Evolutionary conservation across 2,888 invertebrate genomes (phyloP).

Genomic region (Omphaloscelis lunosa): DNA sequence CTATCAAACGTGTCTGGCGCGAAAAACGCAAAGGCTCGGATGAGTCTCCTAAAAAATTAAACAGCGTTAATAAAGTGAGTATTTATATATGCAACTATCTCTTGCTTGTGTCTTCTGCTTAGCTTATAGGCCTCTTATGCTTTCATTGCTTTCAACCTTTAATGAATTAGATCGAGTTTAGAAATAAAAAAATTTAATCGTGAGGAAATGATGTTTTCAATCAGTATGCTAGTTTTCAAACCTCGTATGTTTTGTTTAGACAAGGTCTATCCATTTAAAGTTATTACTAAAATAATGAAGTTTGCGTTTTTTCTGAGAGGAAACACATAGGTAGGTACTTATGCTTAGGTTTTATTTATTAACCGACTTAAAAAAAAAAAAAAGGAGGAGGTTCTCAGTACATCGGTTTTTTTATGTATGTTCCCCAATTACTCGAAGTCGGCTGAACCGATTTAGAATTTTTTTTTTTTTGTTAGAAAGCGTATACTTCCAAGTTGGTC

Average conservation of each 20-base stretch:
- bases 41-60: conserved; percentile 80
- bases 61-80: conserved; percentile 19
- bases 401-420: too few species aligned
- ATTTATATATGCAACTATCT: not conserved
- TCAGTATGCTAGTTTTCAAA: not conserved
- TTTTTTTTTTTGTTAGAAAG: too few species aligned
- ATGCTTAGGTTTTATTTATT: conserved; percentile 14
- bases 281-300: conserved; percentile 16
- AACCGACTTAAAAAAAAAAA: conserved; percentile 28
- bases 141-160: not conserved
- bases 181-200: not conserved
- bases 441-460: too few species aligned
- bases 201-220: too few species aligned
- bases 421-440: too few species aligned
- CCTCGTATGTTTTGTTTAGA: not conserved
- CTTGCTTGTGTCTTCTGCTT: not conserved
- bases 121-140: not conserved
- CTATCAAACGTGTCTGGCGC: conserved; percentile 83
- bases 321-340: not conserved
- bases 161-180: not conserved
- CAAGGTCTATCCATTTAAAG: not conserved
- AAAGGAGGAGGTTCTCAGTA: too few species aligned
- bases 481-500: too few species aligned
- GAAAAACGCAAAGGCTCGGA: conserved; percentile 84
- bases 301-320: conserved; percentile 29